phyloP scores from a whole-genome alignment of 2,888 invertebrate species.

The Ennomos erosarius region DNA sequence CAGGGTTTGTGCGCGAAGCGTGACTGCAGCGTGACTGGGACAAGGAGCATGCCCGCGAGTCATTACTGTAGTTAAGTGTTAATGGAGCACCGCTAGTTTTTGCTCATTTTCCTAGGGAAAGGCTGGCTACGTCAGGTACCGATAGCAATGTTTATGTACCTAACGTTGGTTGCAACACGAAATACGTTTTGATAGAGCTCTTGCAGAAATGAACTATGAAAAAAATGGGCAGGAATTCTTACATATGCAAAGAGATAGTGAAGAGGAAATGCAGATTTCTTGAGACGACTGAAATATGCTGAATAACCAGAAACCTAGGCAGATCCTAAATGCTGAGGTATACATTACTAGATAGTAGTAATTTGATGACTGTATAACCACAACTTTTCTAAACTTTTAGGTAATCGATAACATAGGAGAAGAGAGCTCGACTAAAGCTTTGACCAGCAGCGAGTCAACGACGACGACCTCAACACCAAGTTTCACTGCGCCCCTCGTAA shows the following conservation, averaged over 20 bases:
- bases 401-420: slow-evolving; percentile 72
- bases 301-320: too few species aligned
- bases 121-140: background rate
- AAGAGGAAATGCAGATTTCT: too few species aligned
- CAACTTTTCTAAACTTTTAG: slow-evolving; percentile 45
- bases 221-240: too few species aligned
- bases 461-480: slow-evolving; percentile 33
- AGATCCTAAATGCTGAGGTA: too few species aligned
- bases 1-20: slow-evolving; percentile 56
- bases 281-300: too few species aligned
- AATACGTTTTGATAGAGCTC: too few species aligned
- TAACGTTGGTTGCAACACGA: too few species aligned
- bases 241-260: too few species aligned
- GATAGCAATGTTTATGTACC: too few species aligned
- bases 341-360: background rate
- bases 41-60: slow-evolving; percentile 51
- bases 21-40: slow-evolving; percentile 60
- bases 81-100: slow-evolving; percentile 47
- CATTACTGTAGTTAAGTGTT: slow-evolving; percentile 53
- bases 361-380: background rate
- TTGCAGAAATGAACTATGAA: too few species aligned
- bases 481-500: slow-evolving; percentile 40
- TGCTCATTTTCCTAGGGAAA: slow-evolving; percentile 30
- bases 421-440: slow-evolving; percentile 50
- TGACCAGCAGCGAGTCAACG: slow-evolving; percentile 41